Evolutionary conservation across 2,113 vertebrate species (phyloP).

Genomic region (Tachysurus vachellii): DNA sequence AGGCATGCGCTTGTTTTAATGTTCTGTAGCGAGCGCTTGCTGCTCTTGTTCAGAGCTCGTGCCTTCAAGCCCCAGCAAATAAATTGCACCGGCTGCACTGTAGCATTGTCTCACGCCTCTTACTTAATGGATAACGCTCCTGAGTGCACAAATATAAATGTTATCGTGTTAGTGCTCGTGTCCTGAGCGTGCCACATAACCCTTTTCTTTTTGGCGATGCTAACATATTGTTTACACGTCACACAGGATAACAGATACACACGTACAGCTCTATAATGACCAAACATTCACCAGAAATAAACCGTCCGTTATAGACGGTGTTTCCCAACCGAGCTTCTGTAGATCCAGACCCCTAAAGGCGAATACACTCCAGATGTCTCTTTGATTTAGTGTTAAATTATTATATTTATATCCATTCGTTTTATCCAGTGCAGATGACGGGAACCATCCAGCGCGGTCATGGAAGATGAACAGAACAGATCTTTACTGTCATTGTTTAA

Average conservation of each 20-base stretch:
- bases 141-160: constrained; percentile 27
- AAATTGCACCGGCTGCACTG: constrained; percentile 52
- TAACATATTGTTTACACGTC: background rate
- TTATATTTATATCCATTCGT: background rate
- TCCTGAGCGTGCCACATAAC: background rate
- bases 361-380: background rate
- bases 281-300: background rate
- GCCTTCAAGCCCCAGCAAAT: constrained; percentile 63
- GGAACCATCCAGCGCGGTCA: background rate
- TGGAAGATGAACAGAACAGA: no score
- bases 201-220: background rate
- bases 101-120: background rate
- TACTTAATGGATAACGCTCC: constrained; percentile 23
- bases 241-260: background rate
- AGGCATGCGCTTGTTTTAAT: constrained; percentile 69
- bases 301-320: no score
- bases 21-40: constrained; percentile 62
- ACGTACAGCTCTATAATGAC: background rate
- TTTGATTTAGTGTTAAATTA: background rate
- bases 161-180: background rate
- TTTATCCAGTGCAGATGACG: background rate
- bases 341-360: background rate
- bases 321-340: background rate
- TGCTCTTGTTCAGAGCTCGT: constrained; percentile 60
- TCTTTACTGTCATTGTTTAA: no score